Conservation (phyloP, 2,113 vertebrate genomes). For the Etia nguti region DNA sequence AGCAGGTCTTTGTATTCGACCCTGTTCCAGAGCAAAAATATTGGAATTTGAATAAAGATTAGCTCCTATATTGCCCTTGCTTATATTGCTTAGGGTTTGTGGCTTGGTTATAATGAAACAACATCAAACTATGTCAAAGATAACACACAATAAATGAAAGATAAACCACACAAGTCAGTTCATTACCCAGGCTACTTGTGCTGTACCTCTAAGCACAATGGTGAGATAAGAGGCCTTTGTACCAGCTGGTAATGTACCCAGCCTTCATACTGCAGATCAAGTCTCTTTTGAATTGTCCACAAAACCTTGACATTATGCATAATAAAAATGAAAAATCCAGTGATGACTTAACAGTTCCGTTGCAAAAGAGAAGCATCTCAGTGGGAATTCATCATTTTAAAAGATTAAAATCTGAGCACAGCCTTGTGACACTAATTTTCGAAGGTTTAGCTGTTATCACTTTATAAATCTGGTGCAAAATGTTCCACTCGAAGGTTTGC, state of each 20-base stretch:
- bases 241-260: not conserved
- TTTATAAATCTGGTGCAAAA: not conserved
- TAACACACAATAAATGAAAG: not conserved
- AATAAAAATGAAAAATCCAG: not conserved
- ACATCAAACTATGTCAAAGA: not conserved
- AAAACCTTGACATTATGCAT: not conserved
- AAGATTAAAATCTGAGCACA: not conserved
- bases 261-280: not conserved
- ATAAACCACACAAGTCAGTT: not conserved
- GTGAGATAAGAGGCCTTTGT: not conserved
- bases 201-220: not conserved
- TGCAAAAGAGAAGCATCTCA: not conserved
- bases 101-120: not conserved
- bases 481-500: not conserved
- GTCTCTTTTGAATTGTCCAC: not conserved
- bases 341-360: not conserved
- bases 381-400: not conserved
- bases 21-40: not conserved
- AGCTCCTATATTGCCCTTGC: not conserved
- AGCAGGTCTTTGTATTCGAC: constrained; percentile 15
- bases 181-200: not conserved
- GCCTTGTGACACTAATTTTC: not conserved
- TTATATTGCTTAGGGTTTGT: not conserved
- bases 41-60: not conserved
- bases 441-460: not conserved